These are phyloP conservation scores for Labroides dimidiatus DNA, from an alignment of 2,797 vertebrate species.

Conservation along the genomic window DNA sequence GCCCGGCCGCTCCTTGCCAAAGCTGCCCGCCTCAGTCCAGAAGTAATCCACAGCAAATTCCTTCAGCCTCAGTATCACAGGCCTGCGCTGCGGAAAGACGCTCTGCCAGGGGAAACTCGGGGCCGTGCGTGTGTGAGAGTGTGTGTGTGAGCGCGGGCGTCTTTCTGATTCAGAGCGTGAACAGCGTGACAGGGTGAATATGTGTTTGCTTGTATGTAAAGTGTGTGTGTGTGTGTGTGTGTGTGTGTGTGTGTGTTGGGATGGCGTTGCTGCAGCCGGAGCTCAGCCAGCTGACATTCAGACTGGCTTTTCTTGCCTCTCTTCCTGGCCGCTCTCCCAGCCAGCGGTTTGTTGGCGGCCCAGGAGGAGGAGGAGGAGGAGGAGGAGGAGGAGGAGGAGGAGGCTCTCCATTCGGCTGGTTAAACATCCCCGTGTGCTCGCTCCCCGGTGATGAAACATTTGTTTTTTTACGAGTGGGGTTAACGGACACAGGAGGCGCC, in stretches of 20 bases:
- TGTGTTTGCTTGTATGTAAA: slow-evolving; percentile 65
- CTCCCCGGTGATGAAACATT: slow-evolving; percentile 73
- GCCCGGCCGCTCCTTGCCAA: slow-evolving; percentile 75
- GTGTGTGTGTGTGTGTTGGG: slow-evolving; percentile 24
- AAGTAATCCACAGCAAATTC: slow-evolving; percentile 87
- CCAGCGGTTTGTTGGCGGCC: slow-evolving; percentile 71
- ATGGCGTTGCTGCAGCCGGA: slow-evolving; percentile 58
- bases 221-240: slow-evolving; percentile 26
- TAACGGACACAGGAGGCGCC: slow-evolving; percentile 41
- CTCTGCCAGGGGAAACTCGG: slow-evolving; percentile 63
- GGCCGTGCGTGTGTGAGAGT: slow-evolving; percentile 15
- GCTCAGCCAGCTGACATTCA: slow-evolving; percentile 80
- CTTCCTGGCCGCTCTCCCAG: slow-evolving; percentile 74
- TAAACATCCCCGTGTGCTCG: slow-evolving; percentile 74
- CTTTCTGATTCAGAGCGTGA: slow-evolving; percentile 42
- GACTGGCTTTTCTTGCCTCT: slow-evolving; percentile 74
- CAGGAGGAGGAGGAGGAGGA: slow-evolving; percentile 60
- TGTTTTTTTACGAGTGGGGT: slow-evolving; percentile 62
- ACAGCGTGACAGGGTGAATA: slow-evolving; percentile 53
- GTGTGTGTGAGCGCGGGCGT: slow-evolving; percentile 22
- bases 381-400: slow-evolving; percentile 63
- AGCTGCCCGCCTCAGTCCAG: slow-evolving; percentile 83
- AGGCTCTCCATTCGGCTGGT: slow-evolving; percentile 76
- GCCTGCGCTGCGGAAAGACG: slow-evolving; percentile 62
- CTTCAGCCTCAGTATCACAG: slow-evolving; percentile 84